phyloP scores from a whole-genome alignment of 2,888 invertebrate genomes.

The Therioaphis trifolii region DNA sequence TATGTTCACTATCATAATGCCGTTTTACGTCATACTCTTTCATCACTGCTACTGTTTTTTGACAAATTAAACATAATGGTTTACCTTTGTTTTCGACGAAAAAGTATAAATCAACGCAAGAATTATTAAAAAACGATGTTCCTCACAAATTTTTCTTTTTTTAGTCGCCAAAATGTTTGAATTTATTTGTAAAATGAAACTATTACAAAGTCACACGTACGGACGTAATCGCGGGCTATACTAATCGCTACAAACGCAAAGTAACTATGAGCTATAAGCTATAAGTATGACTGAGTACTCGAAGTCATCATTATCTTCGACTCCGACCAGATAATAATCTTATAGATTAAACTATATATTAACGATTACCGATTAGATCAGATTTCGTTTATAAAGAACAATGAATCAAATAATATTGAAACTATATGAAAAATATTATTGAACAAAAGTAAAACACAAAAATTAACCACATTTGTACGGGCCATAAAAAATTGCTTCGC shows the following conservation, averaged over 20 bases:
- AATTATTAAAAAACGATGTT: slow-evolving; percentile 28
- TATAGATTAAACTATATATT: neutral
- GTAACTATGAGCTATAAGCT: neutral
- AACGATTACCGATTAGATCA: neutral
- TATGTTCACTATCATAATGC: too few species aligned
- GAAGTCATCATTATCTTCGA: neutral
- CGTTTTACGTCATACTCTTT: too few species aligned
- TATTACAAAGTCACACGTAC: slow-evolving; percentile 29
- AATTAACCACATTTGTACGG: slow-evolving; percentile 1
- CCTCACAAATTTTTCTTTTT: slow-evolving; percentile 21
- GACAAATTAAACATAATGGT: too few species aligned
- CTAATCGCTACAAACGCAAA: slow-evolving; percentile 24
- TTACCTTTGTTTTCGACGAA: slow-evolving; percentile 35
- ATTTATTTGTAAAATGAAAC: slow-evolving; percentile 33
- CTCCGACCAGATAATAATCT: too few species aligned
- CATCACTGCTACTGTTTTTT: too few species aligned
- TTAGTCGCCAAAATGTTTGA: slow-evolving; percentile 22
- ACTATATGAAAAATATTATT: too few species aligned
- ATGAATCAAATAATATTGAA: neutral
- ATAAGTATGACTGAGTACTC: too few species aligned
- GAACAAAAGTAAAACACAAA: too few species aligned
- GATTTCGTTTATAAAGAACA: neutral
- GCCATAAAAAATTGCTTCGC: slow-evolving; percentile 2
- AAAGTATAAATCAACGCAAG: neutral
- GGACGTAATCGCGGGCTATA: neutral